Conservation (phyloP, 2,888 invertebrate species). For the Mactromeris polynyma region DNA sequence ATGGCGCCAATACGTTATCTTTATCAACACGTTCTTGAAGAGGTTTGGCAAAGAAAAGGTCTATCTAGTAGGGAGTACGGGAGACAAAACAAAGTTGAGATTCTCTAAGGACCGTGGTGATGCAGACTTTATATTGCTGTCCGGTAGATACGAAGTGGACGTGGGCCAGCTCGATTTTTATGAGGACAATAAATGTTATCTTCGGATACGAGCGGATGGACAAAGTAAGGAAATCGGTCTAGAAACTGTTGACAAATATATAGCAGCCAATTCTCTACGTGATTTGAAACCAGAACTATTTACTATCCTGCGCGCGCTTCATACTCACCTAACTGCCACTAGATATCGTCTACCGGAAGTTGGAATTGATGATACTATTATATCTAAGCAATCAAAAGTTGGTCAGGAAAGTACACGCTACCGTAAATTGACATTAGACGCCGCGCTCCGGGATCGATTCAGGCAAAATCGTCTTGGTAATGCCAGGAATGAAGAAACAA, state of each 20-base stretch:
- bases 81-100: slow-evolving; percentile 51
- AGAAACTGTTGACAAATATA: neutral
- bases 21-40: slow-evolving; percentile 34
- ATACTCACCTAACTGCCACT: slow-evolving; percentile 3
- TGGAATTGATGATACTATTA: slow-evolving; percentile 2
- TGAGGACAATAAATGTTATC: slow-evolving; percentile 57
- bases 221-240: neutral
- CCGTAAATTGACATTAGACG: neutral
- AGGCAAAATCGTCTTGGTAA: neutral
- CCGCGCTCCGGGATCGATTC: neutral
- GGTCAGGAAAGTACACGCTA: slow-evolving; percentile 19
- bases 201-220: slow-evolving; percentile 43
- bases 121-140: slow-evolving; percentile 58
- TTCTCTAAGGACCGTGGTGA: slow-evolving; percentile 59
- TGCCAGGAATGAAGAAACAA: neutral
- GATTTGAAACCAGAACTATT: slow-evolving; percentile 33
- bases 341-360: neutral
- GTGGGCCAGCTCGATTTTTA: slow-evolving; percentile 43
- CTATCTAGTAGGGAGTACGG: slow-evolving; percentile 61
- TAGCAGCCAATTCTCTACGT: slow-evolving; percentile 28
- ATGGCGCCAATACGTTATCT: neutral
- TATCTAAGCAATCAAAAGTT: slow-evolving; percentile 29
- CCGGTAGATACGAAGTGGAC: slow-evolving; percentile 48
- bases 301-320: slow-evolving; percentile 27
- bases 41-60: slow-evolving; percentile 48